These are phyloP conservation scores for Emmelina monodactyla DNA, from an alignment of 2,888 invertebrate species.

Conservation along the genomic window DNA sequence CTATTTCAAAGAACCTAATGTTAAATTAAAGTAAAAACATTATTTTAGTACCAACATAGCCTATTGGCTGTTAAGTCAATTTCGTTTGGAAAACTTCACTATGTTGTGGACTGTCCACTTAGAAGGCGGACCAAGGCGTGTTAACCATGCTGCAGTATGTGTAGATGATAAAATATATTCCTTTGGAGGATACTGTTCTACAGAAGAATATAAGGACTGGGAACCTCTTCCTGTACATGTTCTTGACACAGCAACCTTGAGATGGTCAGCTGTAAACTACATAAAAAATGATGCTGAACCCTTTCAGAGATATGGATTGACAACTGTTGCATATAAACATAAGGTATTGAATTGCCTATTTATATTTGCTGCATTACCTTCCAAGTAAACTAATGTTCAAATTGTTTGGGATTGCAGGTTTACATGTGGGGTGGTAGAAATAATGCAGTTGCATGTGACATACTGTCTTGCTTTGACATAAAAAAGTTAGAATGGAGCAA, in stretches of 20 bases:
- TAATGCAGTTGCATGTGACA: conserved; percentile 81
- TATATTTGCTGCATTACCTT: too few relatives aligned
- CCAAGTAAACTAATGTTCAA: too few relatives aligned
- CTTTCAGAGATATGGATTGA: conserved; percentile 91
- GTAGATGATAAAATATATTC: conserved; percentile 83
- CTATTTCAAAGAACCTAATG: too few relatives aligned
- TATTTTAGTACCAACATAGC: too few relatives aligned
- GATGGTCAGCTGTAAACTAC: conserved; percentile 66
- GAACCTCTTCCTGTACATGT: conserved; percentile 88
- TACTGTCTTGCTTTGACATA: conserved; percentile 83
- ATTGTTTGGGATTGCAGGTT: too few relatives aligned
- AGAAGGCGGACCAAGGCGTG: conserved; percentile 90
- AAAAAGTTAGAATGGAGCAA: conserved; percentile 72
- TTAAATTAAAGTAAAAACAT: too few relatives aligned
- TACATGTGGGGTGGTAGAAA: conserved; percentile 95
- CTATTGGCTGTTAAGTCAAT: too few relatives aligned
- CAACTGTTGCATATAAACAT: conserved; percentile 81
- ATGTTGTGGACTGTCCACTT: conserved; percentile 88
- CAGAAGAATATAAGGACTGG: conserved; percentile 77
- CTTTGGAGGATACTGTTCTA: conserved; percentile 92
- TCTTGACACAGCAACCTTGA: conserved; percentile 75
- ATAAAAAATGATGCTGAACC: conserved; percentile 67
- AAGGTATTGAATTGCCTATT: conserved; percentile 44
- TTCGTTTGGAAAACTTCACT: too few relatives aligned
- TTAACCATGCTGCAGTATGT: conserved; percentile 90